Percentiles rank a stretch among this genome's conserved stretches.
phyloP scores from a whole-genome alignment of 2,797 vertebrate species.

The Amblyraja radiata region DNA sequence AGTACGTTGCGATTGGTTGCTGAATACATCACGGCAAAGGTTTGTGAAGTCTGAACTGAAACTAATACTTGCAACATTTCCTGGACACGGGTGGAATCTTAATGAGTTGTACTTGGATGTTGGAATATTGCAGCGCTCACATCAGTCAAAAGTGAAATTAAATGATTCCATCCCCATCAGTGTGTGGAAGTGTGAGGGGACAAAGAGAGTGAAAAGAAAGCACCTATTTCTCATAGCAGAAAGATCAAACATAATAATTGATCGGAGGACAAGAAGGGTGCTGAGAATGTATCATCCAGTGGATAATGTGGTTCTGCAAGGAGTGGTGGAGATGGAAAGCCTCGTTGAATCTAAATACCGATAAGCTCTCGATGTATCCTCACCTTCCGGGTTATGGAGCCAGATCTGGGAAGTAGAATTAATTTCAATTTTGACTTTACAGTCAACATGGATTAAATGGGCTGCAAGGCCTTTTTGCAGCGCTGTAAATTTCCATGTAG shows the following conservation, averaged over 20 bases:
- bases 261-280: too few species aligned
- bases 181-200: too few species aligned
- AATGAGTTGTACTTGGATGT: not conserved
- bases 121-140: not conserved
- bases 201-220: too few species aligned
- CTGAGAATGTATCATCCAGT: too few species aligned
- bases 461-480: not conserved
- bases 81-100: not conserved
- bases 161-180: too few species aligned
- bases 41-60: conserved; percentile 10
- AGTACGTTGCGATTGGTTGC: not conserved
- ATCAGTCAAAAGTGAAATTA: not conserved
- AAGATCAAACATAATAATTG: too few species aligned
- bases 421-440: not conserved
- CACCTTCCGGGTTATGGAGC: too few species aligned
- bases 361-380: too few species aligned
- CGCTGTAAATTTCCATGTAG: not conserved
- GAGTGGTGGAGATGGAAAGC: too few species aligned
- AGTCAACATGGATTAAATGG: not conserved
- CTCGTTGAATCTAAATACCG: too few species aligned
- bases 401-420: not conserved
- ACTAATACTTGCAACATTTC: not conserved
- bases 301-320: too few species aligned
- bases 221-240: too few species aligned
- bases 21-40: not conserved